Conservation (phyloP, 2,888 invertebrate genomes). For the Blastobasis adustella region DNA sequence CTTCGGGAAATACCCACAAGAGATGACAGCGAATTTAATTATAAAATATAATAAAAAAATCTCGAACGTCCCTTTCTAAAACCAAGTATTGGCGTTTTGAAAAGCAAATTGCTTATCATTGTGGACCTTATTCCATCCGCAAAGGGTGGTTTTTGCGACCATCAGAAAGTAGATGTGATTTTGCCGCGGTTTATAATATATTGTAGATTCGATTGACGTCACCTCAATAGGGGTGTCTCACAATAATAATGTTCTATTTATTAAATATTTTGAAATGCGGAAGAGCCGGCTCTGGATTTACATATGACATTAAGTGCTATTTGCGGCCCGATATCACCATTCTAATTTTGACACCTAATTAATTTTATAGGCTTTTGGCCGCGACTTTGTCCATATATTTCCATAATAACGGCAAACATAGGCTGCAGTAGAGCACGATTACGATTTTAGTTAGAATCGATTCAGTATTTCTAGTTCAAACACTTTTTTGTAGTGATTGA, state of each 20-base stretch:
- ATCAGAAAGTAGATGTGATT: constrained; percentile 18
- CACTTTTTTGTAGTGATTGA: too few relatives aligned
- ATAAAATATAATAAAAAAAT: constrained; percentile 69
- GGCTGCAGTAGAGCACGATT: too few relatives aligned
- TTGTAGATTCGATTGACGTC: constrained; percentile 63
- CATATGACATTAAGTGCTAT: constrained; percentile 37
- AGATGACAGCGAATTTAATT: constrained; percentile 73
- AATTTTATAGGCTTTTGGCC: neutral
- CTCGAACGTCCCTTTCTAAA: constrained; percentile 60
- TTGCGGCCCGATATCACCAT: constrained; percentile 29
- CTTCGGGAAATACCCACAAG: constrained; percentile 50
- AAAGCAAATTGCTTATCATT: constrained; percentile 37
- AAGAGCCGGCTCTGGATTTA: constrained; percentile 50
- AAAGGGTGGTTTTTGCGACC: constrained; percentile 23
- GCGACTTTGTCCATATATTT: neutral
- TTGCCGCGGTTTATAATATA: constrained; percentile 51
- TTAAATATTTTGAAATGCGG: constrained; percentile 52
- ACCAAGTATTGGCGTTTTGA: constrained; percentile 29
- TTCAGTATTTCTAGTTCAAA: too few relatives aligned
- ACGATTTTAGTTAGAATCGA: too few relatives aligned
- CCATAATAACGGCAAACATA: too few relatives aligned
- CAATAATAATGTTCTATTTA: constrained; percentile 42
- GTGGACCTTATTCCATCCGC: constrained; percentile 34
- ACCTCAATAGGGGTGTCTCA: constrained; percentile 61
- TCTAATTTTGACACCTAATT: constrained; percentile 26